Base-by-base conservation (phyloP, 1,140 invertebrate species). In the Drosophila pachea region DNA sequence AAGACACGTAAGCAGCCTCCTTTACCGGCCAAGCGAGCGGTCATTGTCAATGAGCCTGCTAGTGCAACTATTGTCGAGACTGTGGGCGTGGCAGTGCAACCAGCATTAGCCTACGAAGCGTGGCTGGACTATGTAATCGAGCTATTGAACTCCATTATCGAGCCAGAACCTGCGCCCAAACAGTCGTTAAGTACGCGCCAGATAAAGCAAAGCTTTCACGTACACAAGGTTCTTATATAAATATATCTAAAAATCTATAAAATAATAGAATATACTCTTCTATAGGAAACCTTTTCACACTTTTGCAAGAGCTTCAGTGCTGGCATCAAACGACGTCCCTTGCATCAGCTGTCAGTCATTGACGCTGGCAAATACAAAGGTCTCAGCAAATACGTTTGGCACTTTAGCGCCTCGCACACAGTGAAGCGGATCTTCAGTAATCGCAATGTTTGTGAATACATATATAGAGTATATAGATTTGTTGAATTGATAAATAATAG, bases 81-180 rank as follows among this genome's bases (percentile, higher is more conserved):
- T 56, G 12, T 78, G 7, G 54, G 68, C n/a, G 42, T 68, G 5
- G 9, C 55, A 1, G 66, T 64, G 6, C 56, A 68, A 35, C 87
- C 88, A 7, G 66, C 76, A 0, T 56, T 89, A 22, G 64, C 74
- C 8, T 89, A 81, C 33, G 67, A 68, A 4, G 71, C 78, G 0
- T 89, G 88, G 88, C 40, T 89, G 40, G 86, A 89, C 11, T 72
- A 88, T 83, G 79, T 88, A 11, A 77, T 89, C 38, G 88, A 89
- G 54, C 45, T 82, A 7, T 60, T 89, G 7, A 88, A 88, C 52
- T 74, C 76, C 0, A 54, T 48, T 33, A 43, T 89, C 7, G 66
- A 63, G 6, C 77, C 86, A 4, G 29, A 47, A 4, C 42, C 50
- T 0, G 60, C 36, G 4, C 38, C 35, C 0, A 50, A n/a, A 0